Evolutionary conservation across 2,797 vertebrate genomes (phyloP).

Genomic region (Alca torda): DNA sequence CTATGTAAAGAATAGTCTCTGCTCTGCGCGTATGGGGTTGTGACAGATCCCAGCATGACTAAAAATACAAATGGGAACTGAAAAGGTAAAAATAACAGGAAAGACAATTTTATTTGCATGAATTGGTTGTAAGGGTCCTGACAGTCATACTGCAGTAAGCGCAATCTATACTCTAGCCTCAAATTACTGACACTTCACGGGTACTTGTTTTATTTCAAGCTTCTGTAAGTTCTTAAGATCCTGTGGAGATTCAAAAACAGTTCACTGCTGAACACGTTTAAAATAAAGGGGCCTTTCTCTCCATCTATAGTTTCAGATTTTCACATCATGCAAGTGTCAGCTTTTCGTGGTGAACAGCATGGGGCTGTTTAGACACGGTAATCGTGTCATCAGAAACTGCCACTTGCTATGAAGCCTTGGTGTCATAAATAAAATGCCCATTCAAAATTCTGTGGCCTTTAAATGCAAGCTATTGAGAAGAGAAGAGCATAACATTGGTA

Average conservation of each 20-base stretch:
- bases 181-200: neutral
- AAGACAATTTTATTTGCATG: neutral
- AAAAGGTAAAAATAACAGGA: constrained; percentile 29
- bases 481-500: neutral
- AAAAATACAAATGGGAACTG: constrained; percentile 8
- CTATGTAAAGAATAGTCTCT: neutral
- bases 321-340: neutral
- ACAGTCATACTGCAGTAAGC: neutral
- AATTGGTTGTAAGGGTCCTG: neutral
- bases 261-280: neutral
- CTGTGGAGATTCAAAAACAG: neutral
- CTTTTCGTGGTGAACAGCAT: neutral
- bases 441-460: neutral
- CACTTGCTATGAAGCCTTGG: neutral
- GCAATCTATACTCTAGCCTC: neutral
- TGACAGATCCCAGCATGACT: neutral
- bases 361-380: neutral
- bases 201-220: neutral
- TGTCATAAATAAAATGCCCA: neutral
- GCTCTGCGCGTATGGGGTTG: neutral
- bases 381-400: neutral
- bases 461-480: neutral
- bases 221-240: neutral
- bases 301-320: neutral
- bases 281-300: neutral